Base-by-base conservation (phyloP, 2,797 vertebrate species). In the Xerus rutilus region DNA sequence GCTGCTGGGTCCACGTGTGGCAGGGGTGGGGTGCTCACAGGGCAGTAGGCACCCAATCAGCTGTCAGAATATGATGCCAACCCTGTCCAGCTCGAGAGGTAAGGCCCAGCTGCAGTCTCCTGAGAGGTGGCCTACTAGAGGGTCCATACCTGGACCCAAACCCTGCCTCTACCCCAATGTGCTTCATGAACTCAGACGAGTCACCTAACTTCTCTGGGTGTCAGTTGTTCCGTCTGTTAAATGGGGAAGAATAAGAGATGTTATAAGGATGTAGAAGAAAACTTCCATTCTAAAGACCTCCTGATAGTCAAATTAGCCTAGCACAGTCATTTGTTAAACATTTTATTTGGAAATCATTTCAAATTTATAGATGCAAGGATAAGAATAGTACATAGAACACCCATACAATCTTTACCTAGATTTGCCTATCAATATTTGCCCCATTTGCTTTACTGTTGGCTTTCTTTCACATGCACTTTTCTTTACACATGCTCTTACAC, bases 261-360 rank as follows among this genome's bases (percentile, higher is more conserved):
- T 79, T 88, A 90, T 65, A 54, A 93, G 25, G 32, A 92, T 79
- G 49, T 8, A 88, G 43, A 86, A 83, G 69, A 54, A 91, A 92
- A 73, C 14, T 59, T 52, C 35, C 35, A 88, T 67, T 81, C 67
- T 81, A 78, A 78, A 92, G 74, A 79, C 70, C 25, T 49, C n/a
- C 39, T 49, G 25, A 25, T 7, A n/a, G 13, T 87, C 54, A 70
- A 39, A 89, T 70, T 47, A 57, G 54, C 30, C 77, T 76, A 88
- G 35, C 52, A 62, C 18, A 65, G 49, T 93, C 76, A 79, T 45
- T 89, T 86, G 28, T 74, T 62, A 76, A 83, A 69, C 32, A 81
- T 86, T 92, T 95, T 81, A 91, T 90, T 89, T 89, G 86, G 94
- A 92, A 95, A 79, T 86, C 43, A 95, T 64, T 73, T 82, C 88